Base-by-base conservation (phyloP, 2,113 vertebrate genomes). In the Vulpes lagopus region DNA sequence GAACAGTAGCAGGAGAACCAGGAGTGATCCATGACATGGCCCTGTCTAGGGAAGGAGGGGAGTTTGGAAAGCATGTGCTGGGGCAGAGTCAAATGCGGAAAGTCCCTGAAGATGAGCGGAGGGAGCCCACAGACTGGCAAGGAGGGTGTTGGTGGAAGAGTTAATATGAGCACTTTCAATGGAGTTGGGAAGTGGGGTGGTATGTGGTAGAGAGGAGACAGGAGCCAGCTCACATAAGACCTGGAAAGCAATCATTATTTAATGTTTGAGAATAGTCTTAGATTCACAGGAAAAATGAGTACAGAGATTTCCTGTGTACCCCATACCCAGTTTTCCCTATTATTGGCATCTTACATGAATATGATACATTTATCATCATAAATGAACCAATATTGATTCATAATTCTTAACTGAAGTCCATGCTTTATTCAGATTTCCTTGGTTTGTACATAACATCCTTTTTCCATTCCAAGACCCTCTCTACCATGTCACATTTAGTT, bases 91-190 rank as follows among this genome's bases (percentile, higher is more conserved):
- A 0, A 11, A 35, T 15, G 4, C 49, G 1, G 20, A 51, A 65
- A 53, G n/a, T 53, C 15, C 0, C 2, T 0, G 60, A 2, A 38
- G 38, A 12, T 23, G 51, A 62, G 14, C 27, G 71, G 65, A 73
- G 22, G 25, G 51, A 23, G 15, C 14, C 30, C 8, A 2, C 1
- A 14, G 23, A 43, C 5, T 8, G 51, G 62, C 15, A 3, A 3
- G 0, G 8, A 55, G 43, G 23, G 30, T 10, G 35, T 7, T 14
- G 35, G 7, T 3, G 55, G 67, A 23, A 23, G 60, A 59, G 32
- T 1, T 53, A 32, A 11, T 0, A 27, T 0, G 8, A 43, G 51
- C 1, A 11, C 20, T 7, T 30, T 35, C 57, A 14, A 0, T 20
- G 38, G 20, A 32, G 73, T 32, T 15, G 51, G 22, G 79, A n/a